Percentiles rank a stretch among this genome's conserved stretches.
These are phyloP conservation scores for Zoanthus gigantus DNA, from an alignment of 92 coral and sea anemone genomes.

Conservation along the genomic window DNA sequence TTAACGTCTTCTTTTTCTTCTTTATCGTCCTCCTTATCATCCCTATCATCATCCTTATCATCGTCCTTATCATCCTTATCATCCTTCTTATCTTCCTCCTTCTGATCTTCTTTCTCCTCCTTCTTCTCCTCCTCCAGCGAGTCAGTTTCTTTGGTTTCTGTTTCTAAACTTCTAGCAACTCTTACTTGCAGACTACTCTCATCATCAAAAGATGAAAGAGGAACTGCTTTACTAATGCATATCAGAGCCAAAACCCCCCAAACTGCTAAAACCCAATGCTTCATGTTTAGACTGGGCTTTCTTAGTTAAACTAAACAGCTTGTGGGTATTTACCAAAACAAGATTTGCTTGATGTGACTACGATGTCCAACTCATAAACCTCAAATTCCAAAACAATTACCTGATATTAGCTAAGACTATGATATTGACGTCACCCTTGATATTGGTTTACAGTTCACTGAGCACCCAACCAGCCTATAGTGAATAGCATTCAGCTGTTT, in stretches of 20 bases:
- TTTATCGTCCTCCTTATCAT: constrained; percentile 13
- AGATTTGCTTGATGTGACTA: constrained; percentile 25
- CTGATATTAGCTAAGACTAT: constrained; percentile 75
- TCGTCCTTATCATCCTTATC: constrained; percentile 68
- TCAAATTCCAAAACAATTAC: constrained; percentile 80
- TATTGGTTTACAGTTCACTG: constrained; percentile 28
- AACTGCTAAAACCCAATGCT: constrained; percentile 5
- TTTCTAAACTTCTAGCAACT: neutral
- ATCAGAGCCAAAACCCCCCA: constrained; percentile 7
- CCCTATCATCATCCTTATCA: constrained; percentile 55
- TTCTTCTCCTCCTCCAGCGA: constrained; percentile 56
- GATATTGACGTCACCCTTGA: constrained; percentile 6
- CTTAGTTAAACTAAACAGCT: constrained; percentile 12
- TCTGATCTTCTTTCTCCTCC: constrained; percentile 58
- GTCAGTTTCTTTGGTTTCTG: constrained; percentile 6
- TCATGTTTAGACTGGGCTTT: neutral
- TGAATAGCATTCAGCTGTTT: constrained; percentile 31
- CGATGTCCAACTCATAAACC: constrained; percentile 56
- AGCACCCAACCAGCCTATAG: constrained; percentile 17
- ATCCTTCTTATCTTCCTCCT: constrained; percentile 65
- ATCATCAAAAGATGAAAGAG: constrained; percentile 7
- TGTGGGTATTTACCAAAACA: constrained; percentile 42
- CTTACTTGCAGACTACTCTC: neutral
- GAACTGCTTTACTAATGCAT: constrained; percentile 14
- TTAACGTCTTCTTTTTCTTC: neutral